Conservation (phyloP, 1,140 invertebrate species). For the Drosophila tristis region DNA sequence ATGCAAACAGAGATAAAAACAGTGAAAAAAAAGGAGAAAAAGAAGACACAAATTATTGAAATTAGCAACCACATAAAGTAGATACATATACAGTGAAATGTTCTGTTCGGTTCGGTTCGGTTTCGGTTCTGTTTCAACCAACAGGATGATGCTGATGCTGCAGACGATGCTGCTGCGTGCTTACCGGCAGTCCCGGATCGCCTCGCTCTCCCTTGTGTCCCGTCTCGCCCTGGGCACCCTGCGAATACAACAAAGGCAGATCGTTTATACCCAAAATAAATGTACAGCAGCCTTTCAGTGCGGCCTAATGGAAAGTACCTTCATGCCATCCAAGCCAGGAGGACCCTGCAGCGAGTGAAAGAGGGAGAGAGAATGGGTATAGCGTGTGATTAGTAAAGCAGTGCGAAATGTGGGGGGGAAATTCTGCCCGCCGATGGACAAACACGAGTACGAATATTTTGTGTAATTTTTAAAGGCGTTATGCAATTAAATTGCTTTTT, state of each 20-base stretch:
- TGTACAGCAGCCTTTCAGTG: background rate
- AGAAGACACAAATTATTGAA: slow-evolving; percentile 73
- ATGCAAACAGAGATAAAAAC: slow-evolving; percentile 66
- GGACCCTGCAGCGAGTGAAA: slow-evolving; percentile 86
- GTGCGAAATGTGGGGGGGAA: slow-evolving; percentile 1
- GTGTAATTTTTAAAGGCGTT: background rate
- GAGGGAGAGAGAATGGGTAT: slow-evolving; percentile 31
- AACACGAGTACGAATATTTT: slow-evolving; percentile 3
- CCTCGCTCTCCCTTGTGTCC: slow-evolving; percentile 95
- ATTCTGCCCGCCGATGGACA: slow-evolving; percentile 9
- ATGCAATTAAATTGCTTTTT: slow-evolving; percentile 19
- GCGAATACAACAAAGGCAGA: slow-evolving; percentile 24
- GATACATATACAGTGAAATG: slow-evolving; percentile 12
- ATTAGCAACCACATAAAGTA: slow-evolving; percentile 73
- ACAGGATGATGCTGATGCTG: background rate
- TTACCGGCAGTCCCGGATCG: slow-evolving; percentile 95
- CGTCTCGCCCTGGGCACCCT: slow-evolving; percentile 96
- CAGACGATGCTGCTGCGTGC: slow-evolving; percentile 81
- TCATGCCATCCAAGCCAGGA: slow-evolving; percentile 90
- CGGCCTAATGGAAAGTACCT: slow-evolving; percentile 85
- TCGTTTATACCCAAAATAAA: slow-evolving; percentile 22
- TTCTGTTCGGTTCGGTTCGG: slow-evolving; percentile 10
- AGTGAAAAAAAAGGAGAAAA: slow-evolving; percentile 39
- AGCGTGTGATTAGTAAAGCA: slow-evolving; percentile 49
- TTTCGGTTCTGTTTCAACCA: slow-evolving; percentile 17